These are phyloP conservation scores for Drosophila putrida DNA, from an alignment of 2,888 invertebrate genomes.

Conservation along the genomic window DNA sequence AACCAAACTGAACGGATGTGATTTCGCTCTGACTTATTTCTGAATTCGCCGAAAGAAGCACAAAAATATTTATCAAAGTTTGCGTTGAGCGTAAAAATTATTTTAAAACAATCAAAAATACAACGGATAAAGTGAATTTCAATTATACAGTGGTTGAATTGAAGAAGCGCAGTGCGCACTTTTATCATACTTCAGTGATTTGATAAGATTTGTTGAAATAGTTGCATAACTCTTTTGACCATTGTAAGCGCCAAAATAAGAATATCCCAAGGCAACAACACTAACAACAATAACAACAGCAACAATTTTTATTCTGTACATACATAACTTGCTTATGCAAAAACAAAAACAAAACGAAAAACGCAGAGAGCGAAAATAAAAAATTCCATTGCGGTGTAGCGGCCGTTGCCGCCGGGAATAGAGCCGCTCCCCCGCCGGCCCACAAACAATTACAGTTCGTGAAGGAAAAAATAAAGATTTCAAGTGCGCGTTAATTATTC, in stretches of 20 bases:
- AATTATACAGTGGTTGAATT: constrained; percentile 7
- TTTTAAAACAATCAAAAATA: constrained; percentile 3
- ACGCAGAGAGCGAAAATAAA: constrained; percentile 27
- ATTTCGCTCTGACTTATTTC: constrained; percentile 31
- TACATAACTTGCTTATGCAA: constrained; percentile 35
- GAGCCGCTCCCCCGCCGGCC: constrained; percentile 36
- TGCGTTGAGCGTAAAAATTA: constrained; percentile 9
- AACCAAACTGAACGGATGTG: constrained; percentile 34
- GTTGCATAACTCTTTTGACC: constrained; percentile 53
- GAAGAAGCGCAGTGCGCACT: constrained; percentile 11
- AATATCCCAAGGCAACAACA: constrained; percentile 36
- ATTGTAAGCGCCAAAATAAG: constrained; percentile 60
- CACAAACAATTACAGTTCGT: constrained; percentile 10
- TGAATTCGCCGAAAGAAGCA: constrained; percentile 54
- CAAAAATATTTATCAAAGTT: constrained; percentile 42
- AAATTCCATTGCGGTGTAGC: constrained; percentile 53
- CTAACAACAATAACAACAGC: constrained; percentile 29
- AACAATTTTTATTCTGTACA: constrained; percentile 1
- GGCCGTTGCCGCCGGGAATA: constrained; percentile 57
- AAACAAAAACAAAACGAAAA: constrained; percentile 35
- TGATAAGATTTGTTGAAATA: constrained; percentile 52
- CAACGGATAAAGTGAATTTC: constrained; percentile 16
- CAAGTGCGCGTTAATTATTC: constrained; percentile 45
- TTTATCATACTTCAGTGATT: constrained; percentile 7
- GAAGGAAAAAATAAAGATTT: constrained; percentile 10